Evolutionary conservation across 2,113 vertebrate species (phyloP), one percentile per base, ranked within the genome.

Genomic region (Amblyornis subalaris): DNA sequence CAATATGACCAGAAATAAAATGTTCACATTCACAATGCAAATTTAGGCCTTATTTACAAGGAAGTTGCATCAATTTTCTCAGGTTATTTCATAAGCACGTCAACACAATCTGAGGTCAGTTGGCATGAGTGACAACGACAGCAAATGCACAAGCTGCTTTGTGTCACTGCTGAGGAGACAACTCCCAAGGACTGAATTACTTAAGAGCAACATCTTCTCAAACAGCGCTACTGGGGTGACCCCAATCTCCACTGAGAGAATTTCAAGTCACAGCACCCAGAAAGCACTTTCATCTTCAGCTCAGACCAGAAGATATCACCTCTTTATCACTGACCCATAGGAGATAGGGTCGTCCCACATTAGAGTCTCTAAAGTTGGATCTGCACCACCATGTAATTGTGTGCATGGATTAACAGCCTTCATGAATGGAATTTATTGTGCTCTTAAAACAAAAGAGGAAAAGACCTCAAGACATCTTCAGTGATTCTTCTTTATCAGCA

Each of bases 351-450:
- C 13, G 14, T 47, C 35, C 48, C 57, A 67, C 17, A 11, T 12
- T 17, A 38, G 35, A 47, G 24, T 7, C 7, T 79, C 38, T 64
- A 2, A 75, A 58, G 19, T 3, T 23, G 12, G 6, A 51, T 23
- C 65, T 44, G 48, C 18, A 61, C 15, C 40, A 84, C 11, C 1
- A 0, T 14, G 7, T 6, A 2, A 22, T 23, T 14, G 4, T 4
- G 5, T 2, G 0, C 3, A 4, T 8, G 28, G n/a, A 42, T 51
- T 74, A 78, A 66, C 16, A 74, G 24, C 24, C 24, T 26, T 16
- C 1, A 0, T 21, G 20, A 33, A 31, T 20, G 5, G 12, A 55
- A 65, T 48, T 69, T 57, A 14, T n/a, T 58, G 20, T 8, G 22
- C 9, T 64, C 15, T 18, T 35, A 29, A 55, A n/a, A 8, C 25